Evolutionary conservation across 2,888 invertebrate species (phyloP).

Genomic region (Furcula furcula): DNA sequence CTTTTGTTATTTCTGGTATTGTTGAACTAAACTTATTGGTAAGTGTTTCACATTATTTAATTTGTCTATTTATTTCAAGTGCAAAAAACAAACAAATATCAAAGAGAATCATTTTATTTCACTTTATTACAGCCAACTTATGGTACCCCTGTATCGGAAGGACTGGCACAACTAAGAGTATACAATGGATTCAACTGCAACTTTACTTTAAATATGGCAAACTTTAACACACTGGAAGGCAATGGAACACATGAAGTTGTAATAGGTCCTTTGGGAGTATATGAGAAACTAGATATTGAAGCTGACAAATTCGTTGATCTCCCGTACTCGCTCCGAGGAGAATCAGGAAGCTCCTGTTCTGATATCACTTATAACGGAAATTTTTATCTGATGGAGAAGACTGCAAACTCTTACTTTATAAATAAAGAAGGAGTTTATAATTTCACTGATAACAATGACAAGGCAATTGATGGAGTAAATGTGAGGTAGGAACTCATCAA

Average conservation of each 20-base stretch:
- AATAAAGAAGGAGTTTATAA: constrained; percentile 40
- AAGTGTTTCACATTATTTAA: constrained; percentile 7
- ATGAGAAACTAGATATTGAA: constrained; percentile 64
- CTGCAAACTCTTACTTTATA: constrained; percentile 68
- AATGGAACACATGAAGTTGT: constrained; percentile 28
- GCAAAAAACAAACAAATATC: too few relatives aligned
- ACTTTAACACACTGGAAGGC: constrained; percentile 13
- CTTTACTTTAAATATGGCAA: constrained; percentile 54
- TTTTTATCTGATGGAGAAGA: constrained; percentile 52
- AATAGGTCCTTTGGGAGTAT: constrained; percentile 58
- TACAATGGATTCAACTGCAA: constrained; percentile 86
- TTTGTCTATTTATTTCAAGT: too few relatives aligned
- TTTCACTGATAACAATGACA: constrained; percentile 69
- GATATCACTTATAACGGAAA: constrained; percentile 37
- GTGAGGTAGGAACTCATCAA: constrained; percentile 53
- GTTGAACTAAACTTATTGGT: constrained; percentile 90
- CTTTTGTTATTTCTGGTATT: constrained; percentile 94
- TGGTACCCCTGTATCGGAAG: constrained; percentile 78
- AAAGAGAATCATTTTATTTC: too few relatives aligned
- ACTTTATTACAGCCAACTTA: constrained; percentile 83
- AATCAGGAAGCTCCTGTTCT: constrained; percentile 39
- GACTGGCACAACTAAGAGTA: constrained; percentile 84
- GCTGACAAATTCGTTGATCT: constrained; percentile 39
- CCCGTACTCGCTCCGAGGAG: constrained; percentile 58
- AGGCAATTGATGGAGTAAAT: constrained; percentile 60